Percentiles rank a stretch among this genome's conserved stretches.
phyloP scores from a whole-genome alignment of 1,140 invertebrate genomes.

The Rhopalosiphum maidis region DNA sequence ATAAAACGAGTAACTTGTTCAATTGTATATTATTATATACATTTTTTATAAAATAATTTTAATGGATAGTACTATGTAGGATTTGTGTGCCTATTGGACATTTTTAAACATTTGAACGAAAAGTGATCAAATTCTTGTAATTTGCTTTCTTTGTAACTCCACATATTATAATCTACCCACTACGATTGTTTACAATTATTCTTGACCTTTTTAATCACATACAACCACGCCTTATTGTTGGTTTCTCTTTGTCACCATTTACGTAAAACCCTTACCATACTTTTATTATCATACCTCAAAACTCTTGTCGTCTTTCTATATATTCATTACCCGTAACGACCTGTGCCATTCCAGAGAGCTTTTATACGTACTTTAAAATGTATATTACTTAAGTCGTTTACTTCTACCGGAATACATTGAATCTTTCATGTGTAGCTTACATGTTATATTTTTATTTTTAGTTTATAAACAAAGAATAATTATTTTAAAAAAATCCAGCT shows the following conservation, averaged over 20 bases:
- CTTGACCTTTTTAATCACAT: conserved; percentile 35
- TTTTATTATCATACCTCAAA: conserved; percentile 51
- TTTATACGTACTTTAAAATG: conserved; percentile 20
- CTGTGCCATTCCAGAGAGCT: background rate
- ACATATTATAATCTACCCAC: background rate
- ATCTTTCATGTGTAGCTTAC: background rate
- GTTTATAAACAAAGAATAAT: background rate
- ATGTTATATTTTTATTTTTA: background rate
- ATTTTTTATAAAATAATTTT: background rate
- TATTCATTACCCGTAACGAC: conserved; percentile 49
- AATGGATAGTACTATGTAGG: background rate
- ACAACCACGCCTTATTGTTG: background rate
- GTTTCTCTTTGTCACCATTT: conserved; percentile 28
- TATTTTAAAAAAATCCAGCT: background rate
- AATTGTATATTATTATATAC: background rate
- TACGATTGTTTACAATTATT: conserved; percentile 32
- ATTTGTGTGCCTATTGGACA: background rate
- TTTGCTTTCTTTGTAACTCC: background rate
- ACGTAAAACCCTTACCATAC: conserved; percentile 8
- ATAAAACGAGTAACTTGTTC: background rate
- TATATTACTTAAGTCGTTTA: conserved; percentile 44
- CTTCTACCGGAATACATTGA: background rate
- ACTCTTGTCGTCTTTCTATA: conserved; percentile 36
- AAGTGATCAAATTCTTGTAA: background rate
- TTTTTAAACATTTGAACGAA: background rate